A percentile compares a stretch with the other conserved stretches of the same genome.
These are phyloP conservation scores for Apis laboriosa DNA, from an alignment of 1,140 invertebrate species.

Conservation along the genomic window DNA sequence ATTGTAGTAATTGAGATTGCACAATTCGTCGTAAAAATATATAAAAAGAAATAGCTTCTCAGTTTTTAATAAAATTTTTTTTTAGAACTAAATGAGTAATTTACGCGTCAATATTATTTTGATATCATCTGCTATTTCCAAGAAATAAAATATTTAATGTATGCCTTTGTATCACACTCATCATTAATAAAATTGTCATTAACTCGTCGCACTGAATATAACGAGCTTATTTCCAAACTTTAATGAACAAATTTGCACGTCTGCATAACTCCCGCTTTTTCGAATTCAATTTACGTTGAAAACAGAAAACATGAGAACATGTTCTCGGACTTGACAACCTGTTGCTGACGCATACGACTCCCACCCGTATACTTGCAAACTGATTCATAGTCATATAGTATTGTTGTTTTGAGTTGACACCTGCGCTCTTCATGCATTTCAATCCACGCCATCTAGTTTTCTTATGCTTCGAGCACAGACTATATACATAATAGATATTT, in stretches of 20 bases:
- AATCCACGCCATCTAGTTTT: constrained; percentile 15
- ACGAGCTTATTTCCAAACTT: not conserved
- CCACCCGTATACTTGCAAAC: constrained; percentile 14
- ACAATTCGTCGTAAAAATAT: not conserved
- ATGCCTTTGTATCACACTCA: constrained; percentile 23
- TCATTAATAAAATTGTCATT: not conserved
- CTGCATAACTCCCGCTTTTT: constrained; percentile 4
- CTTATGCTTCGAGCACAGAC: not conserved
- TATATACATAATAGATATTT: not conserved
- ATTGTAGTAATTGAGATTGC: not conserved
- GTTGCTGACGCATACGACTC: constrained; percentile 51
- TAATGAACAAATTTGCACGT: not conserved
- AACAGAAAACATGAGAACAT: constrained; percentile 29
- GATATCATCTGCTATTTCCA: constrained; percentile 39
- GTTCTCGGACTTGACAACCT: constrained; percentile 45
- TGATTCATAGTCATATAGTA: not conserved
- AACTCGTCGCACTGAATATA: not conserved
- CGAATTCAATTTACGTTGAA: constrained; percentile 16
- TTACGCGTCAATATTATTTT: constrained; percentile 32
- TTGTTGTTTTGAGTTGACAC: constrained; percentile 45
- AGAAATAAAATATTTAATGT: constrained; percentile 46
- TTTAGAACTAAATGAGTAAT: not conserved
- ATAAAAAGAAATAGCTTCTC: not conserved
- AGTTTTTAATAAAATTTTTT: not conserved
- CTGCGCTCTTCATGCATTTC: constrained; percentile 26